Evolutionary conservation across 2,888 invertebrate species (phyloP), one percentile per base, ranked within the genome.

Genomic region (Epirrhoe alternata): DNA sequence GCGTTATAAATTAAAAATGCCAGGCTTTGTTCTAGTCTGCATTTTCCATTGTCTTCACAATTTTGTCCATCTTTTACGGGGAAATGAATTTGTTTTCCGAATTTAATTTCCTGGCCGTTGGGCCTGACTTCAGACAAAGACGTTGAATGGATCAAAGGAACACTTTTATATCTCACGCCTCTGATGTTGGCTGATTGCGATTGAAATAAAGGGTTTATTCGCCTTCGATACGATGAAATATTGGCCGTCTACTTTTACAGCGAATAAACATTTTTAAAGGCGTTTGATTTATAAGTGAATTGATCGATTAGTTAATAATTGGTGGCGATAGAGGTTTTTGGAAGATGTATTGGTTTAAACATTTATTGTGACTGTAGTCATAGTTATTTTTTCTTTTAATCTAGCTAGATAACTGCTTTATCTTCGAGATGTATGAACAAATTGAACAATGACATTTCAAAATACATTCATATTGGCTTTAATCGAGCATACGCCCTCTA

Each of bases 21-120:
- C 55, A 61, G 33, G 54, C 70, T 74, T 72, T 72, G 68, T 74
- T 70, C 61, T 63, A 64, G 65, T 62, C 64, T 64, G 61, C 59
- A 59, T 60, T 61, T 64, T 66, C 66, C 66, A 70, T 70, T 72
- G 72, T 74, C 64, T 61, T 70, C 63, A 66, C 61, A 74, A 71
- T 74, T 69, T 70, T 67, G 74, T 72, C 71, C 70, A 74, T 74
- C 67, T 74, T 73, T 72, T 68, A 68, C 68, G 66, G 64, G 67
- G 69, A 73, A 71, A 74, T 74, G 74, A 75, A 71, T 74, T 74
- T 74, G 72, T 72, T 75, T 73, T 70, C 68, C 66, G 66, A 70
- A 71, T 75, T 73, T 72, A 73, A 75, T 75, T 72, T 75, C 70
- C 72, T 70, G 55, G 70, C 70, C 70, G 52, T 61, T 64, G 64